Evolutionary conservation across 2,113 vertebrate species (phyloP).

Genomic region (Cyprinodon brontotheroides): DNA sequence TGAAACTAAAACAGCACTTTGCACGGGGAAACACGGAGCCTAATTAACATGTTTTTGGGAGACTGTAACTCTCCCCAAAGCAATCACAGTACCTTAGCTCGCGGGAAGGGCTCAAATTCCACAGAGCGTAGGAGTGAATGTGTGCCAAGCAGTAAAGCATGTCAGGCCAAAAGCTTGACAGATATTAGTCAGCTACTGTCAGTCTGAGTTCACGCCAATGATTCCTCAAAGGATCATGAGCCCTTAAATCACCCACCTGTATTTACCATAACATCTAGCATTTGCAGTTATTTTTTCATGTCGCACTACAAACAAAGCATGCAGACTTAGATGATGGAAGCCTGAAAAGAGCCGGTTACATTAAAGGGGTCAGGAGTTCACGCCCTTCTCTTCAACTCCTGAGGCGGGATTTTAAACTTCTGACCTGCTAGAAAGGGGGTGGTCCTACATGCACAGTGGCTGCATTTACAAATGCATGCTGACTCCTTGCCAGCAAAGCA

Average conservation of each 20-base stretch:
- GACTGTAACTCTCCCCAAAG: slow-evolving; percentile 67
- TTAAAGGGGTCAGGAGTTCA: slow-evolving; percentile 75
- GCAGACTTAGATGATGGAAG: slow-evolving; percentile 50
- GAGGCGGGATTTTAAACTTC: slow-evolving; percentile 74
- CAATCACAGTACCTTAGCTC: slow-evolving; percentile 61
- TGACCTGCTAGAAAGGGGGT: slow-evolving; percentile 61
- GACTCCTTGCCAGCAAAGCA: slow-evolving; percentile 73
- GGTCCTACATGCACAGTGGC: slow-evolving; percentile 72
- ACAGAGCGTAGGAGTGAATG: slow-evolving; percentile 35
- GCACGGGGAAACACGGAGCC: slow-evolving; percentile 46
- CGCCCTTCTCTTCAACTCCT: slow-evolving; percentile 65
- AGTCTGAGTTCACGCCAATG: slow-evolving; percentile 5
- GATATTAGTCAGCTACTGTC: slow-evolving; percentile 30
- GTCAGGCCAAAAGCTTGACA: slow-evolving; percentile 23
- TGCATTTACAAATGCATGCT: slow-evolving; percentile 78
- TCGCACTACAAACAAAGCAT: slow-evolving; percentile 4
- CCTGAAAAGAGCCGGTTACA: slow-evolving; percentile 62
- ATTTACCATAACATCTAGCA: neutral
- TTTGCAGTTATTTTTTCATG: slow-evolving; percentile 10
- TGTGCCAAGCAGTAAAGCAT: slow-evolving; percentile 25
- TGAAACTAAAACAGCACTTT: slow-evolving; percentile 59
- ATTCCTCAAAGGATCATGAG: slow-evolving; percentile 11
- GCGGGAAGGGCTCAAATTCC: slow-evolving; percentile 71
- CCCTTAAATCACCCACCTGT: slow-evolving; percentile 13
- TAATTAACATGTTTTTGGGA: slow-evolving; percentile 75